phyloP scores from a whole-genome alignment of 2,113 vertebrate species.

The Tetrax tetrax region DNA sequence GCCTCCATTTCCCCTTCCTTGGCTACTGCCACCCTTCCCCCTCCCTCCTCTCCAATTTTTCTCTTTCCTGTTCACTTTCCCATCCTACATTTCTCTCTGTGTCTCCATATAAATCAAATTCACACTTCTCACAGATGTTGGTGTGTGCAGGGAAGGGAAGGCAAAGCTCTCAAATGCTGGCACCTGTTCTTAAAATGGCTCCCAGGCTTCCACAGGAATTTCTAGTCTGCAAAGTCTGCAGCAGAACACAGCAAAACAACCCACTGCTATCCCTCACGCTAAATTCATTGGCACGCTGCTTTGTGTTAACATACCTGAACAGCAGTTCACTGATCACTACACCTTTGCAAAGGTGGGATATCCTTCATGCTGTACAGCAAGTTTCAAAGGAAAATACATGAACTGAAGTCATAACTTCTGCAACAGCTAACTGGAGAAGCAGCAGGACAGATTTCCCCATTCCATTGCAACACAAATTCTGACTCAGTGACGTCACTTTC shows the following conservation, averaged over 20 bases:
- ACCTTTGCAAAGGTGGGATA: neutral
- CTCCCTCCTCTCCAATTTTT: neutral
- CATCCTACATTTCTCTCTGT: neutral
- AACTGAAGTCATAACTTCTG: neutral
- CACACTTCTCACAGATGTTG: neutral
- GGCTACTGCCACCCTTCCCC: neutral
- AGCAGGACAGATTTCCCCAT: neutral
- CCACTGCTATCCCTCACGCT: accelerated
- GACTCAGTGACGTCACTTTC: neutral
- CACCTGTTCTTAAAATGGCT: neutral
- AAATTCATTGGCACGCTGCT: accelerated
- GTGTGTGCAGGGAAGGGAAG: neutral
- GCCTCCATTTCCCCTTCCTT: constrained; percentile 50
- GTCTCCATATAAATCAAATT: neutral
- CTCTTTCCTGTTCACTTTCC: neutral
- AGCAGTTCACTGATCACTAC: neutral
- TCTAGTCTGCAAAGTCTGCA: neutral
- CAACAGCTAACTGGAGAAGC: neutral
- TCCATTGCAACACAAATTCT: neutral
- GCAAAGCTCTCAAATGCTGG: neutral
- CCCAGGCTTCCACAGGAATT: neutral
- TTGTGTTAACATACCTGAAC: neutral
- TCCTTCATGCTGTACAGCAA: neutral
- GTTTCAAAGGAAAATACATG: neutral
- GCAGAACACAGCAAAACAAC: neutral